A percentile compares a stretch with the other conserved stretches of the same genome.
phyloP scores from a whole-genome alignment of 2,888 invertebrate genomes.

The Euplagia quadripunctaria region DNA sequence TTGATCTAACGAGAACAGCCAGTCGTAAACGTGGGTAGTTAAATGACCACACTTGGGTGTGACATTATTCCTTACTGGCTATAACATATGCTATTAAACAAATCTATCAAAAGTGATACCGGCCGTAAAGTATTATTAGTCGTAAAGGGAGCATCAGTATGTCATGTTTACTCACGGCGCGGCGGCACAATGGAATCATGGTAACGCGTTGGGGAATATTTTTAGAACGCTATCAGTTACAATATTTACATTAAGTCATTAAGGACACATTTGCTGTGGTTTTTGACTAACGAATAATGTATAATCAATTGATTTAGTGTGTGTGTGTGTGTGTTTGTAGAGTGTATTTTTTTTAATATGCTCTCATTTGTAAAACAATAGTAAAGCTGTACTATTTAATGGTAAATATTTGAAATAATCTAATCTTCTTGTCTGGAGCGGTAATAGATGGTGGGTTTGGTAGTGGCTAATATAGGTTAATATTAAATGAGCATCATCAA shows the following conservation, averaged over 20 bases:
- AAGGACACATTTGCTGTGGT: background rate
- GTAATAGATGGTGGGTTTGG: too few relatives aligned
- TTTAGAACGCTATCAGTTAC: slow-evolving; percentile 3
- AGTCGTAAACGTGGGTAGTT: slow-evolving; percentile 11
- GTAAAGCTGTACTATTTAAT: too few relatives aligned
- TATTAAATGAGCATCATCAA: too few relatives aligned
- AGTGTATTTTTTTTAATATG: too few relatives aligned
- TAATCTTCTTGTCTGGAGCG: too few relatives aligned
- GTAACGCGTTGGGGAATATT: background rate
- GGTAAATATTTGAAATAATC: too few relatives aligned
- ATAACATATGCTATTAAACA: slow-evolving; percentile 18
- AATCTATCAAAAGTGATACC: slow-evolving; percentile 21
- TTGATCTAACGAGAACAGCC: slow-evolving; percentile 8
- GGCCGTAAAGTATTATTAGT: slow-evolving; percentile 15
- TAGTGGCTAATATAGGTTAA: too few relatives aligned
- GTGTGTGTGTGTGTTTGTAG: background rate
- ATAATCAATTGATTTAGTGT: background rate
- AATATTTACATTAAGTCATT: background rate
- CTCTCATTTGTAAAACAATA: too few relatives aligned
- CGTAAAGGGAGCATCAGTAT: slow-evolving; percentile 11
- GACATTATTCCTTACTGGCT: slow-evolving; percentile 8
- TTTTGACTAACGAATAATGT: background rate
- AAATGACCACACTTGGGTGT: slow-evolving; percentile 11
- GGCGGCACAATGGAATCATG: background rate
- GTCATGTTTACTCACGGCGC: slow-evolving; percentile 9